phyloP scores from a whole-genome alignment of 2,888 invertebrate species.

The Cenopis cana region DNA sequence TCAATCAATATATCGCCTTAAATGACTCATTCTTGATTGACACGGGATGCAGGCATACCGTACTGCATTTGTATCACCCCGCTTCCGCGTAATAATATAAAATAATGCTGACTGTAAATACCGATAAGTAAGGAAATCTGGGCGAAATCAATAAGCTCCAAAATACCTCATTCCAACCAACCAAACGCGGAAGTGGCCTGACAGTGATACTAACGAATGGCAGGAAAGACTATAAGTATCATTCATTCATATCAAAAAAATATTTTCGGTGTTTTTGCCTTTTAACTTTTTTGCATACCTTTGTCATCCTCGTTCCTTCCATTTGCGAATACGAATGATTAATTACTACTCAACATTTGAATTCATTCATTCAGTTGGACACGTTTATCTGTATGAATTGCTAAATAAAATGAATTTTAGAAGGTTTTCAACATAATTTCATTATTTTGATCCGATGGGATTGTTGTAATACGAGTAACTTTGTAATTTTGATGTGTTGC shows the following conservation, averaged over 20 bases:
- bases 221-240: background rate
- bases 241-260: background rate
- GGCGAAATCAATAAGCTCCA: too few species aligned
- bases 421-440: slow-evolving; percentile 34
- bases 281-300: slow-evolving; percentile 24
- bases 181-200: too few species aligned
- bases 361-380: slow-evolving; percentile 36
- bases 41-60: too few species aligned
- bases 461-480: slow-evolving; percentile 16
- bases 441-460: slow-evolving; percentile 21
- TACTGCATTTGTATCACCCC: too few species aligned
- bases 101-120: too few species aligned
- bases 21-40: too few species aligned
- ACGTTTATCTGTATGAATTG: slow-evolving; percentile 37
- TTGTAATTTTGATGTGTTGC: slow-evolving; percentile 19
- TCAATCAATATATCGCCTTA: too few species aligned
- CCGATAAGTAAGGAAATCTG: too few species aligned
- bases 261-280: slow-evolving; percentile 10
- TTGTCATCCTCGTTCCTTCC: slow-evolving; percentile 33
- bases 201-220: background rate
- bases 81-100: too few species aligned
- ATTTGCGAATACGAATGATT: slow-evolving; percentile 35
- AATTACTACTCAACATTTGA: slow-evolving; percentile 39
- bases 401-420: slow-evolving; percentile 38
- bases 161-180: too few species aligned